These are phyloP conservation scores for Hycleus cichorii DNA, from an alignment of 1,140 invertebrate species.

Conservation along the genomic window DNA sequence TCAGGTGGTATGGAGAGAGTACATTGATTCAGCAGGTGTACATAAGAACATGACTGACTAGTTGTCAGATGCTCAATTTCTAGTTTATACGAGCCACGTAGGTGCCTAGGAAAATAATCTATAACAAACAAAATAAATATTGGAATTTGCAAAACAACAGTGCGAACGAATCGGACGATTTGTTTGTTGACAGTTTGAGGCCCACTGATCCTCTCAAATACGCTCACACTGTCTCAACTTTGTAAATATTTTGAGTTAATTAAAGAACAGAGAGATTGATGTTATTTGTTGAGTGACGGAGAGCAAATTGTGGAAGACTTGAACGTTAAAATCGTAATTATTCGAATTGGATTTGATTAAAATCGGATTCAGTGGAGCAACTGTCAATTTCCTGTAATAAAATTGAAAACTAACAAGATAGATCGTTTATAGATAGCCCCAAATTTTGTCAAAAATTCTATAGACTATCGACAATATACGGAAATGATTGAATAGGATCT, in stretches of 20 bases:
- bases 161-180: neutral
- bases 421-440: slow-evolving; percentile 6
- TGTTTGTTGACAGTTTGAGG: neutral
- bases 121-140: too few species aligned
- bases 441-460: slow-evolving; percentile 5
- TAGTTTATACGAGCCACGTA: too few species aligned
- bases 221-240: slow-evolving; percentile 12
- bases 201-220: neutral
- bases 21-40: neutral
- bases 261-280: slow-evolving; percentile 22
- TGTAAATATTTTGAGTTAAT: slow-evolving; percentile 29
- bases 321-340: neutral
- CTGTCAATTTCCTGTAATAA: slow-evolving; percentile 6
- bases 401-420: neutral
- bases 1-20: neutral
- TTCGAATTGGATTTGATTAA: too few species aligned
- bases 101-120: too few species aligned
- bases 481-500: neutral
- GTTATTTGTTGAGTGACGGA: slow-evolving; percentile 16
- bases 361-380: too few species aligned
- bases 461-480: too few species aligned
- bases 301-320: neutral
- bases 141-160: too few species aligned
- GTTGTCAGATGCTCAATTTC: too few species aligned
- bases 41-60: neutral